Evolutionary conservation across 2,113 vertebrate species (phyloP), one percentile per base, ranked within the genome.

Genomic region (Podarcis cretensis): DNA sequence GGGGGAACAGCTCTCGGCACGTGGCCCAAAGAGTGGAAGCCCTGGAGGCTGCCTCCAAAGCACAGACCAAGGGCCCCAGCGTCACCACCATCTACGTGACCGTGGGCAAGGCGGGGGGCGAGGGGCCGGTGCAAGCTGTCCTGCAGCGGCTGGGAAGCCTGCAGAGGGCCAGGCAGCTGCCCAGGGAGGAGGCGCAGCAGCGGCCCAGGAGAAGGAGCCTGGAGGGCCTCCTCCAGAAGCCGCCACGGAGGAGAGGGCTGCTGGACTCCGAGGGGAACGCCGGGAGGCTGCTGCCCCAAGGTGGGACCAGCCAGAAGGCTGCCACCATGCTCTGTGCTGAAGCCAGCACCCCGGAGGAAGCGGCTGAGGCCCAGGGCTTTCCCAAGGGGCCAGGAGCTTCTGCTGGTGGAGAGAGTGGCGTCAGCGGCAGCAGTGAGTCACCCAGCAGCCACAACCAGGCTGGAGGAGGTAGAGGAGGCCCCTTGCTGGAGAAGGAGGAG

Each of bases 31-130:
- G 89, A 20, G 93, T 95, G 59, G 96, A 96, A 69, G 95, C 93
- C 0, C 92, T 96, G 0, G 97, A 97, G 37, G 88, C 92, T 0
- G 95, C 94, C 9, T 90, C 87, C 0, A 93, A 68, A 20, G 35
- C 0, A 0, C 94, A 87, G 23, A 84, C 90, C 86, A 96, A 84
- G 37, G 86, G 90, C 1, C 93, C 94, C 80, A 95, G 92, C 1
- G 90, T 98, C 86, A 98, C 98, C 89, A 99, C 97, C 1, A 98
- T 99, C 92, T 99, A 99, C 25, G 96, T 99, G 95, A 98, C 97
- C 1, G 98, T 98, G 87, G 98, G 91, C 89, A 35, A 95, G 95
- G 89, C 14, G 0, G 89, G 94, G 1, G 81, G 94, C 0, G 97
- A 98, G 68, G 97, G 98, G 3, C 96, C 97, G 0, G 98, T 98